Base-by-base conservation (phyloP, 2,797 vertebrate genomes). In the Fistularia commersonii region DNA sequence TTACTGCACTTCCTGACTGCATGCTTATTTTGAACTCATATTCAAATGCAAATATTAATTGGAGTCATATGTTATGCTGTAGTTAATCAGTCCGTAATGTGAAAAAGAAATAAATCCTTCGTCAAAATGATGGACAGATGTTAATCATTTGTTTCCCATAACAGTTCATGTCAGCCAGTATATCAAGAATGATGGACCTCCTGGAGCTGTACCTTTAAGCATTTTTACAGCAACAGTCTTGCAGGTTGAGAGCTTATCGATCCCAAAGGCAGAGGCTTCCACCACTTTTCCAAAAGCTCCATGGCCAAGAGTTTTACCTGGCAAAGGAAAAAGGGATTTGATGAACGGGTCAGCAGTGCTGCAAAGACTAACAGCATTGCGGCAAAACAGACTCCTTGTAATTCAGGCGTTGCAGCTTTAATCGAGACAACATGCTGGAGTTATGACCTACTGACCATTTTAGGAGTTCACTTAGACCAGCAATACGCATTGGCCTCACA, bases 161-260 rank as follows among this genome's bases (percentile, higher is more conserved):
- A 53, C 15, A 60, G 14, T 40, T 45, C 36, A 41, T n/a, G 45
- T 45, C 35, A 44, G 44, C 33, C 43, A 50, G 41, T 61, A 34
- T 35, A 13, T 50, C 12, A 47, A 38, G 48, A 13, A n/a, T 13
- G 12, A 6, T 33, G 12, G 8, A 10, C 14, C 11, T 11, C 3
- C 6, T 8, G 6, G n/a, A 3, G 71, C 56, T 61, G 66, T 91
- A 98, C 95, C 95, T 95, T 98, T 98, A 37, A 98, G 89, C 95
- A 97, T 97, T 91, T 97, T 98, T 74, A 97, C 95, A 41, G 95
- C 95, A 64, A 97, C 95, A 7, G 93, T 98, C 90, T 96, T 98
- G 90, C 94, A 98, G 64, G 95, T 97, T 48, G 95, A 97, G 65
- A 94, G 88, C 82, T 95, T 98, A 89, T 97, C 93, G 50, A 97